These are phyloP conservation scores for Nylanderia fulva DNA, from an alignment of 1,140 invertebrate genomes.

Conservation along the genomic window DNA sequence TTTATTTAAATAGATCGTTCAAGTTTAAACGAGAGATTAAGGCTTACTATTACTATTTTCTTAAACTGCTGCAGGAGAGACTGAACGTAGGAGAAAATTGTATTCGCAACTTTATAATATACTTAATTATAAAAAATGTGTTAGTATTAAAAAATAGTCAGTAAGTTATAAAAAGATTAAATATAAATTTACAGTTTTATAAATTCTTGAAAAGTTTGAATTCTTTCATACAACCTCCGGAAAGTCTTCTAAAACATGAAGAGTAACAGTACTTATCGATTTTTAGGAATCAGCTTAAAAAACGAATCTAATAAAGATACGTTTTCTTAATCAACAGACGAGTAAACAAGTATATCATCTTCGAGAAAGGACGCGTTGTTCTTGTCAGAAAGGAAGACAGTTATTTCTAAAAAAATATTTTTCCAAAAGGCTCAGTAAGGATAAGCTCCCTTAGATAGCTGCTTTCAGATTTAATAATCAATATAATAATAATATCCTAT, in stretches of 20 bases:
- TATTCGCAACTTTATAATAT: not conserved
- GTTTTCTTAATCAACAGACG: not conserved
- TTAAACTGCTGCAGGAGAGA: too few species aligned
- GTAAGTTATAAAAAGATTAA: not conserved
- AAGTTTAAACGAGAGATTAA: conserved; percentile 13
- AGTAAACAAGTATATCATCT: not conserved
- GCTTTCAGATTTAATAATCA: too few species aligned
- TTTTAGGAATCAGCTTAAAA: conserved; percentile 29
- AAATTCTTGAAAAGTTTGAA: not conserved
- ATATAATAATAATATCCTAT: too few species aligned
- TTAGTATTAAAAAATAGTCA: not conserved
- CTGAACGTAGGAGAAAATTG: not conserved
- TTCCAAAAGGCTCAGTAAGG: not conserved
- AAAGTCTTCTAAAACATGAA: not conserved
- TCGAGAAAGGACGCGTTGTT: not conserved
- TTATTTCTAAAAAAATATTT: not conserved
- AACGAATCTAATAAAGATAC: not conserved
- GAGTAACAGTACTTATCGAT: conserved; percentile 5
- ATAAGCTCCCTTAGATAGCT: not conserved
- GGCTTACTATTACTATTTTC: not conserved
- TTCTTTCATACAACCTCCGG: not conserved
- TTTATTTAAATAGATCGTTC: not conserved
- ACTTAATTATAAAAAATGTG: conserved; percentile 7
- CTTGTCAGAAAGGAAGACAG: not conserved
- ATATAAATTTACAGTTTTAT: not conserved